phyloP scores from a whole-genome alignment of 1,140 invertebrate species.

The Cydia splendana region DNA sequence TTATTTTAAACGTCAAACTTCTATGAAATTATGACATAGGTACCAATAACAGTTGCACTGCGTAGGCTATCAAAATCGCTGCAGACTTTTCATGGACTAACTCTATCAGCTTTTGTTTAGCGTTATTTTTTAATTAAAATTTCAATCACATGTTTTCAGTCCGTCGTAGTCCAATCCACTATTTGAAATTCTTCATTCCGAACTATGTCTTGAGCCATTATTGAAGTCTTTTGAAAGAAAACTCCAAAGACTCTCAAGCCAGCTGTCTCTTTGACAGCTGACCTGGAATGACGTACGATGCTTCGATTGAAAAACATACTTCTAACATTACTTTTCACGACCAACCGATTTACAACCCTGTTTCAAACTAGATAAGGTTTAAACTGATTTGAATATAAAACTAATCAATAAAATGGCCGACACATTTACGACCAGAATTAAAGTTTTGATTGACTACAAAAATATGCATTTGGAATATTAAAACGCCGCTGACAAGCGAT shows the following conservation, averaged over 20 bases:
- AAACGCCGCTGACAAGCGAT: constrained; percentile 9
- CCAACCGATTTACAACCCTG: background rate
- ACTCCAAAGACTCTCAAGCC: constrained; percentile 1
- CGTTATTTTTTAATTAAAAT: no score
- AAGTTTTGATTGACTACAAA: constrained; percentile 10
- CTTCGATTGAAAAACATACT: background rate
- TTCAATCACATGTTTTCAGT: background rate
- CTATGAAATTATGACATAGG: no score
- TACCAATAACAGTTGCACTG: no score
- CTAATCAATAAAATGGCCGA: background rate
- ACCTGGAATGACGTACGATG: constrained; percentile 4
- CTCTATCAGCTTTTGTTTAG: no score
- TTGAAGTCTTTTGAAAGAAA: constrained; percentile 7
- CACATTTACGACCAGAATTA: background rate
- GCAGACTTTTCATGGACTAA: no score
- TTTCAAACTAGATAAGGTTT: background rate
- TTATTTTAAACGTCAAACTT: no score
- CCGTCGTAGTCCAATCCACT: background rate
- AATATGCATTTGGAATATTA: constrained; percentile 14
- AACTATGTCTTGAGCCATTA: background rate
- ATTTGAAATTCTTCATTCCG: background rate
- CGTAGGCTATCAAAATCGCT: no score
- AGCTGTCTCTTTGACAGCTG: constrained; percentile 1
- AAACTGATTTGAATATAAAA: background rate
- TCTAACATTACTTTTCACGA: background rate